Conservation (phyloP, 2,888 invertebrate genomes). For the Drepanosiphum platanoidis region DNA sequence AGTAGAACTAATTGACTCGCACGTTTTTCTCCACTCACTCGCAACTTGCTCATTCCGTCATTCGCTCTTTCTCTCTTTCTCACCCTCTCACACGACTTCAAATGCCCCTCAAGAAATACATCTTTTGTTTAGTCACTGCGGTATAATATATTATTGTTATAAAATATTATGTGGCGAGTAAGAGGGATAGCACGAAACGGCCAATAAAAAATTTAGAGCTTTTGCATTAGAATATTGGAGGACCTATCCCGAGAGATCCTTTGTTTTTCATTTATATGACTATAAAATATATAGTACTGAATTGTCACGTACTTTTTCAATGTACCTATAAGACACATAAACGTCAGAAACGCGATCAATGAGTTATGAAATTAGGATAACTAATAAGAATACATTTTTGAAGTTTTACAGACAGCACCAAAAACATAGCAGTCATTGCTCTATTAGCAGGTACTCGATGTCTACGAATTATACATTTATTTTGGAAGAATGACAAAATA, state of each 20-base stretch:
- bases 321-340: too few species aligned
- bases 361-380: neutral
- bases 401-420: neutral
- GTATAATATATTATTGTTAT: slow-evolving; percentile 1
- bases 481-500: neutral
- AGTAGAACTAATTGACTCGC: slow-evolving; percentile 58
- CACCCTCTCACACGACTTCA: neutral
- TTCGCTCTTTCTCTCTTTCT: neutral
- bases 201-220: neutral
- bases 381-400: neutral
- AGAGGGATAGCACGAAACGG: neutral
- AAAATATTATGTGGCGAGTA: neutral
- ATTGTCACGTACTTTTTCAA: too few species aligned
- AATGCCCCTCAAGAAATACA: slow-evolving; percentile 32
- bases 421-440: neutral
- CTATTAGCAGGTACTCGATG: neutral
- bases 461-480: neutral
- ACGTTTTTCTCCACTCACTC: slow-evolving; percentile 36
- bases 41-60: neutral
- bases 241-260: too few species aligned
- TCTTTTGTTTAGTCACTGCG: slow-evolving; percentile 43
- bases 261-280: too few species aligned
- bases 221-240: too few species aligned
- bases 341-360: neutral
- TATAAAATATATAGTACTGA: too few species aligned